A percentile compares a stretch with the other conserved stretches of the same genome.
phyloP scores from a whole-genome alignment of 2,113 vertebrate species.

The Urocitellus parryii region DNA sequence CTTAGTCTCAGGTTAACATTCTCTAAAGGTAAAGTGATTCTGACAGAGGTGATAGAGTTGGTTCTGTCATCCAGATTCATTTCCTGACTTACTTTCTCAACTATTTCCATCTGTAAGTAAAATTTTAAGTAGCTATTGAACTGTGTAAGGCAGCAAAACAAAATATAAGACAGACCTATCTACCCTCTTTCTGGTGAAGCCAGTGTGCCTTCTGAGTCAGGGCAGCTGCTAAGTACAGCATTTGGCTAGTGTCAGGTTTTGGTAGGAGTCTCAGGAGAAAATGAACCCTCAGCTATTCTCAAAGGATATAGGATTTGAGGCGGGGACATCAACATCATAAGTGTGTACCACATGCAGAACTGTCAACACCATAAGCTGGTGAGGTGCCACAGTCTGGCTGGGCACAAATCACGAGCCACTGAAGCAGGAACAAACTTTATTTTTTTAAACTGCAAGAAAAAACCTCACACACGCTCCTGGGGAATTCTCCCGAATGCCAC shows the following conservation, averaged over 20 bases:
- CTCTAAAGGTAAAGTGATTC: not conserved
- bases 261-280: not conserved
- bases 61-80: not conserved
- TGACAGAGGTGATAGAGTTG: not conserved
- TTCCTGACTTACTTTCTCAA: not conserved
- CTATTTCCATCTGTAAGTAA: not conserved
- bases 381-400: too few relatives aligned
- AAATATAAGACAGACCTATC: not conserved
- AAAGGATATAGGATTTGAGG: not conserved
- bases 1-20: not conserved
- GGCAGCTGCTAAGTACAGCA: not conserved
- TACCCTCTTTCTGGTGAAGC: not conserved
- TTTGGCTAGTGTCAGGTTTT: not conserved
- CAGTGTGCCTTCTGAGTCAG: rapidly evolving
- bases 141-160: not conserved
- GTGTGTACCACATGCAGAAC: not conserved
- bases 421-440: too few relatives aligned
- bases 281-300: not conserved
- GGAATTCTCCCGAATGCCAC: too few relatives aligned
- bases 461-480: too few relatives aligned
- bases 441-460: too few relatives aligned
- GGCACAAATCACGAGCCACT: too few relatives aligned
- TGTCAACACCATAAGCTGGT: not conserved
- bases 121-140: not conserved
- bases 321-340: not conserved